Evolutionary conservation across 1,140 invertebrate genomes (phyloP), one percentile per base, ranked within the genome.

Genomic region (Pygmarrhopalites habei): DNA sequence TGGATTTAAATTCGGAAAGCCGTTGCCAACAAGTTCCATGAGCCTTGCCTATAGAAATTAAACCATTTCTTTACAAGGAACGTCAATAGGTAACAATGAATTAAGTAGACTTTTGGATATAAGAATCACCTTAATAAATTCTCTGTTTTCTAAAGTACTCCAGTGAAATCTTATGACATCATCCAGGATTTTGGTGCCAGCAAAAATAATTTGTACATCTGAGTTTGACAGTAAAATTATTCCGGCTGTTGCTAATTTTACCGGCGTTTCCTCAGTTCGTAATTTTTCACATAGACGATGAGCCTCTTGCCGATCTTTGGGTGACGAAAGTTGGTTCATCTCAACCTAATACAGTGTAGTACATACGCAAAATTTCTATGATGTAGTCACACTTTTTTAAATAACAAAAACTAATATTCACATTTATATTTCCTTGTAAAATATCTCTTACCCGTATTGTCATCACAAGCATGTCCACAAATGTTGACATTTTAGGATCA

Each of bases 111-210:
- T n/a, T n/a, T n/a, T n/a, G 23, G 21, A 10, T 23, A 49, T 49
- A 4, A 30, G 29, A 29, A 17, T 15, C 21, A 69, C 67, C 58
- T 69, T 69, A 15, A 66, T 46, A 28, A 30, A 7, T 3, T 60
- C 49, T 5, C 61, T 19, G 25, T 65, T 53, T 14, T 61, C 21
- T 25, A 69, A 58, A 10, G 23, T 15, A 15, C 15, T 23, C 67
- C 67, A 69, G 2, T 62, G 17, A 41, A 51, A 69, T 25, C 59
- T 69, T 0, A 41, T 47, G 14, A 66, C 58, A n/a, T 66, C 25
- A 41, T 69, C 64, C 17, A 69, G 29, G 30, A 69, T 53, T 44
- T 57, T 43, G 14, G 65, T 23, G 1, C 67, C 64, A 15, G 61
- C 21, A 51, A 44, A 41, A 10, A 68, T 52, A 19, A 68, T 21